Evolutionary conservation across 2,113 vertebrate species (phyloP).

Genomic region (Gorsachius goisagi): DNA sequence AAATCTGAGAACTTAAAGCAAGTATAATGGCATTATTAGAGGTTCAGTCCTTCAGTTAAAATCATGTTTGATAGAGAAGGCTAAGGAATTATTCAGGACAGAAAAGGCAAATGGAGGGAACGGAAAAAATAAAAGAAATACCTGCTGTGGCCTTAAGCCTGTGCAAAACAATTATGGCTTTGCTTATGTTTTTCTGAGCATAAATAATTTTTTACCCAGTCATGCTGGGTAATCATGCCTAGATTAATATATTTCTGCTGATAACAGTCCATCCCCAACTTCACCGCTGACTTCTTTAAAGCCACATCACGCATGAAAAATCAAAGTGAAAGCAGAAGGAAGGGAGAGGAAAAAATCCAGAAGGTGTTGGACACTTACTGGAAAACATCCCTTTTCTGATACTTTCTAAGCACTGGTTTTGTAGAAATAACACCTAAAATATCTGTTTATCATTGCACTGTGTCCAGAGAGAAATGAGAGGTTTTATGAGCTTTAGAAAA

Average conservation of each 20-base stretch:
- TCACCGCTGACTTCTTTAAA: background rate
- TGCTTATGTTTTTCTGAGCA: background rate
- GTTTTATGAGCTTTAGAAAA: background rate
- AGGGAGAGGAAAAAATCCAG: background rate
- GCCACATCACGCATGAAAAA: background rate
- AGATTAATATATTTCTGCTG: background rate
- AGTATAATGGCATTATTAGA: background rate
- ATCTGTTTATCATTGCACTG: constrained; percentile 6
- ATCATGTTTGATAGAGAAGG: background rate
- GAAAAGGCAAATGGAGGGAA: background rate
- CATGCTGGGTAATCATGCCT: background rate
- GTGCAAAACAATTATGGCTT: background rate
- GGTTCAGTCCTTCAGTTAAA: background rate
- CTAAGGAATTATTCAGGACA: background rate
- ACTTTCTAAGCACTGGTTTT: background rate
- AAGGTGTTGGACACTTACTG: background rate
- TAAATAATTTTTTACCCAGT: background rate
- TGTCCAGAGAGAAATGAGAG: background rate
- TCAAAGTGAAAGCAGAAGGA: background rate
- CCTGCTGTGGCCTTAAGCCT: background rate
- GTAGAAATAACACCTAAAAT: background rate
- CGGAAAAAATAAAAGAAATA: background rate
- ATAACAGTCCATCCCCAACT: background rate
- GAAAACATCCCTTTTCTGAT: background rate
- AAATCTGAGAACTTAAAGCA: background rate